Evolutionary conservation across 2,797 vertebrate species (phyloP).

Genomic region (Onychomys arenicola): DNA sequence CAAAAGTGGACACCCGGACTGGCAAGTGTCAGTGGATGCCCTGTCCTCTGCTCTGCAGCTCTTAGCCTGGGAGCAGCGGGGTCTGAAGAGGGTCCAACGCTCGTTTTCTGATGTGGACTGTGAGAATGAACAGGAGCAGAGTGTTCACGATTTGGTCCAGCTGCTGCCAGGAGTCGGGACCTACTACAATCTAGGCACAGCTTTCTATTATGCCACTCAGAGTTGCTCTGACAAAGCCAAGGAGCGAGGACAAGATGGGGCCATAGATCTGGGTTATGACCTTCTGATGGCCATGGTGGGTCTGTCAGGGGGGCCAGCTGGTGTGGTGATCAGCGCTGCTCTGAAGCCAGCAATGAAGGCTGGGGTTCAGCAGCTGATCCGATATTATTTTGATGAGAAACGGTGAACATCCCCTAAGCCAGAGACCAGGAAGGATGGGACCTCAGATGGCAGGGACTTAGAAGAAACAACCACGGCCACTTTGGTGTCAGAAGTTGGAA

Average conservation of each 20-base stretch:
- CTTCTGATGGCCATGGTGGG: slow-evolving; percentile 89
- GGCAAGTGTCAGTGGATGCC: slow-evolving; percentile 75
- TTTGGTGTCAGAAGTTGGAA: background rate
- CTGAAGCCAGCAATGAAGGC: slow-evolving; percentile 91
- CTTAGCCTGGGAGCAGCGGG: slow-evolving; percentile 77
- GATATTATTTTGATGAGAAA: slow-evolving; percentile 83
- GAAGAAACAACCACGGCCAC: background rate
- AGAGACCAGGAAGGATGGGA: background rate
- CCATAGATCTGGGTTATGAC: slow-evolving; percentile 92
- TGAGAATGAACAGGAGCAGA: slow-evolving; percentile 86
- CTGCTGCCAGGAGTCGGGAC: slow-evolving; percentile 92
- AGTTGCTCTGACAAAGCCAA: slow-evolving; percentile 91
- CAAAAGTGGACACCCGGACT: slow-evolving; percentile 38
- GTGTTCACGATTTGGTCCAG: slow-evolving; percentile 87
- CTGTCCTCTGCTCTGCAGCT: slow-evolving; percentile 90
- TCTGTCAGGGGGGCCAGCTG: slow-evolving; percentile 83
- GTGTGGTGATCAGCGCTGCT: slow-evolving; percentile 87
- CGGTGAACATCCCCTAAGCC: slow-evolving; percentile 39
- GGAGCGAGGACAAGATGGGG: slow-evolving; percentile 90
- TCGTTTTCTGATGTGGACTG: slow-evolving; percentile 80
- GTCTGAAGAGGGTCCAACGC: background rate
- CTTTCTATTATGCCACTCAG: slow-evolving; percentile 92
- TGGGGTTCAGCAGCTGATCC: slow-evolving; percentile 89
- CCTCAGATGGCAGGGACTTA: background rate
- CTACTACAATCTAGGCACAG: slow-evolving; percentile 93